Percentiles rank a stretch among this genome's conserved stretches.
These are phyloP conservation scores for Tokudaia tokunoshimensis DNA, from an alignment of 2,797 vertebrate genomes.

Conservation along the genomic window DNA sequence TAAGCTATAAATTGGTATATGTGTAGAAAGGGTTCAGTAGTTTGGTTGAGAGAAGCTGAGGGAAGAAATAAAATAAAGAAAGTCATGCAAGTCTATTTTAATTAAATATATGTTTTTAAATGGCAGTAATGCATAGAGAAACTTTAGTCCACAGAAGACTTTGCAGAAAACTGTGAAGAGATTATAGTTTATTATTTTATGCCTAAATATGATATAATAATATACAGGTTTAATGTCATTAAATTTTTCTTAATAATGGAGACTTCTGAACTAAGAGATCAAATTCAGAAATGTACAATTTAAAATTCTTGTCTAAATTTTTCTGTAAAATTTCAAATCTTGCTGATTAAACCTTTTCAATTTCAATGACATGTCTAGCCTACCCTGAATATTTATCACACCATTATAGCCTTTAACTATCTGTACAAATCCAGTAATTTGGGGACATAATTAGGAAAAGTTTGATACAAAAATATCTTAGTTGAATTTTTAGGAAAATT, in stretches of 20 bases:
- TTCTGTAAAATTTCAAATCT: background rate
- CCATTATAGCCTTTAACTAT: background rate
- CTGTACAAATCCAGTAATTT: conserved; percentile 11
- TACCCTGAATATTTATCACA: background rate
- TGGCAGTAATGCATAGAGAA: background rate
- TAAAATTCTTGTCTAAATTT: background rate
- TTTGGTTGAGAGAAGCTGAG: background rate
- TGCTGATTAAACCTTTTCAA: background rate
- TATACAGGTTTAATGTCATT: conserved; percentile 19
- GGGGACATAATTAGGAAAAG: background rate
- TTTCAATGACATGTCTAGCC: background rate
- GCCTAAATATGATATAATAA: background rate
- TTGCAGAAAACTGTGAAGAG: background rate
- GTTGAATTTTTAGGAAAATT: background rate
- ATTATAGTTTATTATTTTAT: background rate
- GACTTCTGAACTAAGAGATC: background rate
- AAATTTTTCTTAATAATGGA: conserved; percentile 5
- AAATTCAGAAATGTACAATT: background rate
- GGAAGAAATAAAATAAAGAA: background rate
- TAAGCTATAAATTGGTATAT: too few species aligned
- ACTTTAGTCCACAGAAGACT: background rate
- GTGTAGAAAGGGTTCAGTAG: background rate
- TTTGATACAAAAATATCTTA: background rate
- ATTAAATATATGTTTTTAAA: background rate
- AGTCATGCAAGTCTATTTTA: background rate